Evolutionary conservation across 30 jellyfish, hydroid and myxozoan genomes (phyloP), one percentile per base, ranked within the genome.

Genomic region (Turritopsis rubra): DNA sequence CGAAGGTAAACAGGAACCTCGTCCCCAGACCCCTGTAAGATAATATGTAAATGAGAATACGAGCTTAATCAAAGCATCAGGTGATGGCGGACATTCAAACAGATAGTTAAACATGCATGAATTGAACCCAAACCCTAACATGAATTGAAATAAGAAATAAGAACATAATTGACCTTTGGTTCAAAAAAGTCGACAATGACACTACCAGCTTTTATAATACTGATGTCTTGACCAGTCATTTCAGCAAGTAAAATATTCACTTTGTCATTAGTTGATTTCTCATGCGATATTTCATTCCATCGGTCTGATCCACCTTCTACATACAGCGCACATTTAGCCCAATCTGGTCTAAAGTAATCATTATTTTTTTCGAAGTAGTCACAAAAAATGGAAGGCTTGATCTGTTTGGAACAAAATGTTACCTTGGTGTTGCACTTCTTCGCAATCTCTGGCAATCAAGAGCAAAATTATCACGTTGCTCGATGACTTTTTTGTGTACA

Each of bases 351-450:
- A 72, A 17, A 79, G 83, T 1, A 70, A 76, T 26, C 28, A 0
- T 3, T 8, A 21, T 21, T 17, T 19, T 7, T n/a, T 16, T 7
- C 9, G 60, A 41, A 5, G 5, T 5, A 41, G 60, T 41, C 60
- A 41, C 13, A 5, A 41, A 41, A 41, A 13, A 3, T 3, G 60
- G 60, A 41, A 3, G 60, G 60, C 60, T 5, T 13, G 13, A 41
- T 41, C 60, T 5, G 60, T 41, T 13, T 41, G 60, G 60, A 41
- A 41, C 13, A 41, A 41, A 41, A 13, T 7, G 77, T 9, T 52
- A 88, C 98, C 99, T 85, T 53, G 99, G 99, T 17, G 99, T 93
- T 53, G 95, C 96, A 82, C 92, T 72, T 73, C 96, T 79, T 60
- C 94, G 29, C 84, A 91, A 29, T 78, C 79, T 88, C 74, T 93